Evolutionary conservation across 2,113 vertebrate genomes (phyloP).

Genomic region (Chlorodrepanis virens): DNA sequence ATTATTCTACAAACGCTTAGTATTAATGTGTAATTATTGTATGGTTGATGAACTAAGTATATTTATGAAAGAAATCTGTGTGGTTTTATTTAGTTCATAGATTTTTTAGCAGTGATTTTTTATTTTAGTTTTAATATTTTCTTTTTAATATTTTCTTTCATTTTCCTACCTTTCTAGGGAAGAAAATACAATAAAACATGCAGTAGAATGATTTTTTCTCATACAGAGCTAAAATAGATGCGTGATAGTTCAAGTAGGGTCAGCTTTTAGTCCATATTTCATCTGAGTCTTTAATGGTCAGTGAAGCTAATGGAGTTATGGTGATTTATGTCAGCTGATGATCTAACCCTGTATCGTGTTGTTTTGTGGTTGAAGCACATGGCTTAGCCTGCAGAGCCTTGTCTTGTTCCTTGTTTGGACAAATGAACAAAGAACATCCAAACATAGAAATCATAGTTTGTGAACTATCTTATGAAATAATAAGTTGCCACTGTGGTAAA

Average conservation of each 20-base stretch:
- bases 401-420: not conserved
- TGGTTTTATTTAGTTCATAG: not conserved
- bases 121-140: not conserved
- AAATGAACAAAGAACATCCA: not conserved
- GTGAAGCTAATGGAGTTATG: not conserved
- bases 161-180: not conserved
- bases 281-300: not conserved
- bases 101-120: not conserved
- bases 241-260: not conserved
- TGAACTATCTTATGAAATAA: not conserved
- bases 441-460: not conserved
- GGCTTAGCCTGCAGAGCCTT: not conserved
- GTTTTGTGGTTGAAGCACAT: not conserved
- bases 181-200: not conserved
- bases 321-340: constrained; percentile 9
- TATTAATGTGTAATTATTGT: not conserved
- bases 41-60: not conserved
- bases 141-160: not conserved
- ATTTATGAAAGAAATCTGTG: not conserved
- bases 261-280: not conserved
- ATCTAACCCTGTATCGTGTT: not conserved
- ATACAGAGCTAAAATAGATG: not conserved
- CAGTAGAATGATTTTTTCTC: not conserved
- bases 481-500: not conserved
- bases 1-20: not conserved